These are phyloP conservation scores for Parasteatoda tepidariorum DNA, from an alignment of 1,140 invertebrate species.

Conservation along the genomic window DNA sequence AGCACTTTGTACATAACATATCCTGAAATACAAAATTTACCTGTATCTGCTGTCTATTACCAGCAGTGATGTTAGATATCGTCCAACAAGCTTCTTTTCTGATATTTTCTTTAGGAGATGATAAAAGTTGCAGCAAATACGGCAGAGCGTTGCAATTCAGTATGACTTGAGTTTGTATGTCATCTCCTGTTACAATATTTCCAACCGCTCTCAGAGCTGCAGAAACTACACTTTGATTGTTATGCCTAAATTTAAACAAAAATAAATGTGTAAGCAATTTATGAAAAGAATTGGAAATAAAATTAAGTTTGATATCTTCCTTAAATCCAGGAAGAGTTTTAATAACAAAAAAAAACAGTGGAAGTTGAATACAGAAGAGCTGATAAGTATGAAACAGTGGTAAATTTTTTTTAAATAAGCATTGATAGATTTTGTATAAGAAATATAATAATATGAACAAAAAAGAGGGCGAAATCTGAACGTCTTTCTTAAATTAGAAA, in stretches of 20 bases:
- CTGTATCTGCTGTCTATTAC: slow-evolving; percentile 93
- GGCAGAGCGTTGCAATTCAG: slow-evolving; percentile 91
- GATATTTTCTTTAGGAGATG: slow-evolving; percentile 84
- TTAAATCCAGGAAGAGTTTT: too few relatives aligned
- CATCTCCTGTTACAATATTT: slow-evolving; percentile 98
- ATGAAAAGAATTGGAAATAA: not conserved
- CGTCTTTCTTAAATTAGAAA: too few relatives aligned
- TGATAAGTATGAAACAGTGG: too few relatives aligned
- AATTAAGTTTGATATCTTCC: too few relatives aligned
- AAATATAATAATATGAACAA: too few relatives aligned
- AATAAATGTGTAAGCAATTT: not conserved
- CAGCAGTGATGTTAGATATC: slow-evolving; percentile 97
- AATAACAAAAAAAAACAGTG: too few relatives aligned
- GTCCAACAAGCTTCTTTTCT: slow-evolving; percentile 99
- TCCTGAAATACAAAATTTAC: slow-evolving; percentile 67
- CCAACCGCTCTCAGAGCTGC: slow-evolving; percentile 95
- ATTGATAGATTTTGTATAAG: too few relatives aligned
- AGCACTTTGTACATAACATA: not conserved
- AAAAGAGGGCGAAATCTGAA: too few relatives aligned
- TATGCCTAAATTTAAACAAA: slow-evolving; percentile 76
- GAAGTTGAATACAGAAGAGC: too few relatives aligned
- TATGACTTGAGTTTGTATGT: slow-evolving; percentile 95
- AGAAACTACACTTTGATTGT: slow-evolving; percentile 90
- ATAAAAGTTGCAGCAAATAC: slow-evolving; percentile 84
- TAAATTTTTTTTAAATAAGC: too few relatives aligned